phyloP scores from a whole-genome alignment of 2,888 invertebrate genomes.

The Perizoma affinitatum region DNA sequence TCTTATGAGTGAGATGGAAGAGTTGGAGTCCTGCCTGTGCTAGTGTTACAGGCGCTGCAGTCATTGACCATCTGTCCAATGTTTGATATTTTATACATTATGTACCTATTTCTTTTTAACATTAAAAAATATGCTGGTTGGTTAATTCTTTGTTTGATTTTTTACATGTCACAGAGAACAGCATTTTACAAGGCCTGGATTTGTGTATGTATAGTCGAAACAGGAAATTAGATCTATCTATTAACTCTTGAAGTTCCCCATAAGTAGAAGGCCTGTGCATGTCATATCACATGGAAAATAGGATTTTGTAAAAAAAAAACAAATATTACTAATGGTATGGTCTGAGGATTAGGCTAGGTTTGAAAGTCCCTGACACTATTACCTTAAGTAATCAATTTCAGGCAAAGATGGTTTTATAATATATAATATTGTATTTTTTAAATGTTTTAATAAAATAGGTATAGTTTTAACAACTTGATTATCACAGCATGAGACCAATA shows the following conservation, averaged over 20 bases:
- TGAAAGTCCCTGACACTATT: too few relatives aligned
- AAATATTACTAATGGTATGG: too few relatives aligned
- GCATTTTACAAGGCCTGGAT: too few relatives aligned
- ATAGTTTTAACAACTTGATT: constrained; percentile 45
- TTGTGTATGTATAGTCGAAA: neutral
- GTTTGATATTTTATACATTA: constrained; percentile 57
- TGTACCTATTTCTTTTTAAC: constrained; percentile 44
- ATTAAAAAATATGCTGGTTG: constrained; percentile 53
- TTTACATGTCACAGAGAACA: too few relatives aligned
- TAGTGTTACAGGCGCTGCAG: constrained; percentile 65
- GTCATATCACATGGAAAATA: too few relatives aligned
- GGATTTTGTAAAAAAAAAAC: too few relatives aligned
- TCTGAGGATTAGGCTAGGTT: too few relatives aligned
- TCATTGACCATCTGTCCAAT: constrained; percentile 72
- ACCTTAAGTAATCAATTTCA: too few relatives aligned
- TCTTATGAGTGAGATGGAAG: constrained; percentile 72
- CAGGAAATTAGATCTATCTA: too few relatives aligned
- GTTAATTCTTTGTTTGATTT: constrained; percentile 6
- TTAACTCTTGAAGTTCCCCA: too few relatives aligned
- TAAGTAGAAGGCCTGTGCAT: too few relatives aligned
- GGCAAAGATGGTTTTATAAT: neutral
- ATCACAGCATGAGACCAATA: constrained; percentile 77
- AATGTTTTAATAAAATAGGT: constrained; percentile 20
- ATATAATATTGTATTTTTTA: neutral
- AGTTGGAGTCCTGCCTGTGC: constrained; percentile 75